phyloP scores from a whole-genome alignment of 2,888 invertebrate species.

The Leucoptera coffeella region DNA sequence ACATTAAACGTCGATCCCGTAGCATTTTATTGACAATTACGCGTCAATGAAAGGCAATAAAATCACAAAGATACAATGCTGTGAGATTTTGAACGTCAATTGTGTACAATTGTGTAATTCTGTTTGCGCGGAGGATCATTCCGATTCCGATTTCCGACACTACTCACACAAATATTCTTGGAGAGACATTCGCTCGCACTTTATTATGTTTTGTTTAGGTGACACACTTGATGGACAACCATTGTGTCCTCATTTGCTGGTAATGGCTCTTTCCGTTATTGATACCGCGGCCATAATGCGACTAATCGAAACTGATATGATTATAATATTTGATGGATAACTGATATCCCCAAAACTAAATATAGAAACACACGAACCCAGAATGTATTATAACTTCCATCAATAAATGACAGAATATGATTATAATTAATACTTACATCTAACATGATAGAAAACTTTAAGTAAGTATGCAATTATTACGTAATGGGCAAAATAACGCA shows the following conservation, averaged over 20 bases:
- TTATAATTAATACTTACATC: too few relatives aligned
- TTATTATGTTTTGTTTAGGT: conserved; percentile 34
- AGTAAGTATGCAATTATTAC: too few relatives aligned
- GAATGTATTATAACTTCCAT: too few relatives aligned
- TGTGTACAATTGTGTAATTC: conserved; percentile 49
- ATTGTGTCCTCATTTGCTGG: conserved; percentile 31
- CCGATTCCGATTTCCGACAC: conserved; percentile 41
- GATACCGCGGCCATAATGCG: not conserved
- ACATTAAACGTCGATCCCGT: conserved; percentile 50
- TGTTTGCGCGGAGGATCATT: conserved; percentile 46
- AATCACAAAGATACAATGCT: conserved; percentile 47
- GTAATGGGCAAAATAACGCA: too few relatives aligned
- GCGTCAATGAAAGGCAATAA: conserved; percentile 51
- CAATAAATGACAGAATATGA: too few relatives aligned
- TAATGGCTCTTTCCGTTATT: conserved; percentile 22
- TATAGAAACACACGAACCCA: too few relatives aligned
- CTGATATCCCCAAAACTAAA: too few relatives aligned
- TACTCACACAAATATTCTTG: conserved; percentile 39
- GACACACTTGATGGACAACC: conserved; percentile 31
- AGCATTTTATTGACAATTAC: conserved; percentile 54
- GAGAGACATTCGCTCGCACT: conserved; percentile 34
- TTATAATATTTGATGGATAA: too few relatives aligned
- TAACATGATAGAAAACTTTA: too few relatives aligned
- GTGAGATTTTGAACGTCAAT: conserved; percentile 53
- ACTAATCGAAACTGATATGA: not conserved